Evolutionary conservation across 1,140 invertebrate species (phyloP), one percentile per base, ranked within the genome.

Genomic region (Drosophila lacteicornis): DNA sequence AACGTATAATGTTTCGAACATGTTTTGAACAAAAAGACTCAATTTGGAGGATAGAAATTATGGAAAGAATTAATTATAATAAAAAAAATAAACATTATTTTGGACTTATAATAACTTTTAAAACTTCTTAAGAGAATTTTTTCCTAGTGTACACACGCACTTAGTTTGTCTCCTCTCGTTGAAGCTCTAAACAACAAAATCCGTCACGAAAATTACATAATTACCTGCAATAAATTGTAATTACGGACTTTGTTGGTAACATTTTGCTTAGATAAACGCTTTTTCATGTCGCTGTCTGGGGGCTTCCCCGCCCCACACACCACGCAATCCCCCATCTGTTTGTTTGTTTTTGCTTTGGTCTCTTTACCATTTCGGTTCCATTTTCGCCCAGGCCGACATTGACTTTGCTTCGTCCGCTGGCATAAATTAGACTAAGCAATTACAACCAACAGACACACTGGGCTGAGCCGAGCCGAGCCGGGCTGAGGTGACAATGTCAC

Each of bases 171-270:
- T 45, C 40, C 36, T 38, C 40, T 69, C 63, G 59, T 42, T 19
- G 47, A 69, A 67, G 11, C 62, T 67, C 47, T 27, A 67, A 69
- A 68, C 66, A 69, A 69, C 47, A 70, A 73, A 73, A 43, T 73
- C 67, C 70, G 70, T 73, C 70, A 73, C 70, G 70, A 73, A 86
- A 86, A 86, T 86, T 86, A 86, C 83, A 79, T 82, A 86, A 86
- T 87, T 86, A 86, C 82, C 75, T 79, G 63, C 82, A 86, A 82
- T 86, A 86, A 86, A 86, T 86, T 86, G 82, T 86, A 86, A 86
- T 86, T 86, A 86, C 82, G 80, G 82, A 77, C 82, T 79, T 86
- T 61, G 84, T 86, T 61, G 84, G 79, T 79, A 86, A 86, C 82
- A 86, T 73, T 86, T 86, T 76, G 75, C 79, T 75, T 73, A 87